Evolutionary conservation across 2,888 invertebrate species (phyloP), one percentile per base, ranked within the genome.

Genomic region (Chymomyza fuscimana): DNA sequence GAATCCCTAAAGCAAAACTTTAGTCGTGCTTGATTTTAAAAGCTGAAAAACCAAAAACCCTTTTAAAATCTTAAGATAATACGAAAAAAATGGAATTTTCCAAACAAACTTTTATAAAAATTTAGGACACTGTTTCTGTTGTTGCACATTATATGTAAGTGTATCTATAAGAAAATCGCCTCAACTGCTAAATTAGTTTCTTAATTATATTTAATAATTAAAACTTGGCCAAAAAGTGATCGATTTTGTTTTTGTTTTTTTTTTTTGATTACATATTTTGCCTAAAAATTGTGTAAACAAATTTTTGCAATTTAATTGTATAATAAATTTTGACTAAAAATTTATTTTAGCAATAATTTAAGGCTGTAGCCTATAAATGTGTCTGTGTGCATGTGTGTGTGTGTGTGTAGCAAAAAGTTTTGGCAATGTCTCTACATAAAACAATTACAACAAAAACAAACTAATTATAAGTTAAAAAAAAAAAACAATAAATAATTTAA

Each of bases 261-360:
- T 58, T 68, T 74, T 79, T 80, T 80, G 12, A 67, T 46, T 12
- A 12, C 40, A 12, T 46, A 46, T 61, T 73, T 68, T 62, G 78
- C 82, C 87, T 86, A 84, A 85, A 86, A 77, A 16, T 60, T 66
- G 64, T 72, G 72, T 70, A 74, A 46, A 46, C 69, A 50, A 62
- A 63, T 66, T 40, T 65, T 72, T 61, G 59, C 65, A 67, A 76
- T 69, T 59, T 40, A 67, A 72, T 72, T 58, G 2, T 46, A 46
- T 77, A 75, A 74, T 68, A 90, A 89, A 90, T 90, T 90, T 90
- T 78, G 78, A 89, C 90, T 90, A 90, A 90, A 90, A 90, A 90
- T 90, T 90, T 90, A 77, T 82, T 81, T 90, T 90, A 89, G 89
- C 89, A 75, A 78, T 70, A 77, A 81, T 72, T 69, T 63, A 52